Conservation (phyloP, 2,113 vertebrate species). For the Zosterops lateralis region DNA sequence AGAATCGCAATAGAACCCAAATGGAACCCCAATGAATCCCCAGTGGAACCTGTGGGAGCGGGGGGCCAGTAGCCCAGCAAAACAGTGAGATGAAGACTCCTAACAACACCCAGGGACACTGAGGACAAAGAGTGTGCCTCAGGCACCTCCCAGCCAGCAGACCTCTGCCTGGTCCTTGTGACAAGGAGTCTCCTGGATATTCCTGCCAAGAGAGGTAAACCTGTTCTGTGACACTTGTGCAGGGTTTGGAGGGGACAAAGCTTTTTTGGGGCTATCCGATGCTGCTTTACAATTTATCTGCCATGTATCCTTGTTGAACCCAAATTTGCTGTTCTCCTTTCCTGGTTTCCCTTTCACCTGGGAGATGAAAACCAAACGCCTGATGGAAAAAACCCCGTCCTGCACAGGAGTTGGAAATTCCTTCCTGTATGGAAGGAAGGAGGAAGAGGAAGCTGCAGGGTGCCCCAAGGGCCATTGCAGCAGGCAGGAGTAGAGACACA, state of each 20-base stretch:
- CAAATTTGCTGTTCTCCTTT: background rate
- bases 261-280: background rate
- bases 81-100: background rate
- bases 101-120: background rate
- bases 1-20: background rate
- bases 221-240: background rate
- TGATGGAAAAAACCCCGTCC: accelerated
- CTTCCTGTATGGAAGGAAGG: background rate
- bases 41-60: accelerated
- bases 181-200: accelerated
- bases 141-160: background rate
- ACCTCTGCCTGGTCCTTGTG: background rate
- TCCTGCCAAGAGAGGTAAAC: background rate
- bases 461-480: accelerated
- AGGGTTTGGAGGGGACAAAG: accelerated
- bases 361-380: background rate
- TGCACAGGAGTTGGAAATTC: no score
- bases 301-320: background rate
- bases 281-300: background rate
- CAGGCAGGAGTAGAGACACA: background rate
- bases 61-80: background rate
- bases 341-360: accelerated
- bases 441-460: background rate
- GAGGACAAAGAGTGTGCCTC: background rate
- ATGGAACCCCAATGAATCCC: accelerated